Percentiles rank a stretch among this genome's conserved stretches.
Evolutionary conservation across 2,888 invertebrate genomes (phyloP).

Genomic region (Drosophila gaucha): DNA sequence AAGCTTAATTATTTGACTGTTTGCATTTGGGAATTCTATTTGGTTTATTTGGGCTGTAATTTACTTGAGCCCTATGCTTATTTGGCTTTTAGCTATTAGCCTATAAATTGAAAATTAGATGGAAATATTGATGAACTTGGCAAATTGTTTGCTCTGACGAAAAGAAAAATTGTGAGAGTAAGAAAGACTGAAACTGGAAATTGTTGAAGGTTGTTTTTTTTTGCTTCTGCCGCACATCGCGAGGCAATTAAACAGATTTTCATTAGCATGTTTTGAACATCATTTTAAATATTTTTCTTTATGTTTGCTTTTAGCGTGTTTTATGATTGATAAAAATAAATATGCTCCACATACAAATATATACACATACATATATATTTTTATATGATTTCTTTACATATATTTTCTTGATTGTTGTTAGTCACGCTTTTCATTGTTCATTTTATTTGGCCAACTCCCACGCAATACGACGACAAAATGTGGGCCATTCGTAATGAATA

Average conservation of each 20-base stretch:
- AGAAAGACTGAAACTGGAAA: constrained; percentile 3
- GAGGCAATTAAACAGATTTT: constrained; percentile 66
- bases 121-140: constrained; percentile 53
- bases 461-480: constrained; percentile 36
- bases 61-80: constrained; percentile 3
- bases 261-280: constrained; percentile 35
- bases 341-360: neutral
- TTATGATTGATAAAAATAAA: constrained; percentile 3
- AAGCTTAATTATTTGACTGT: neutral
- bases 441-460: constrained; percentile 39
- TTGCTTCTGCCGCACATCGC: constrained; percentile 18
- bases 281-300: too few species aligned
- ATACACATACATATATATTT: constrained; percentile 13
- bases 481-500: constrained; percentile 27
- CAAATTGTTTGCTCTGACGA: constrained; percentile 29
- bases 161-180: neutral
- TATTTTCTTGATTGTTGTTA: constrained; percentile 18
- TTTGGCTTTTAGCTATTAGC: constrained; percentile 34
- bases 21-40: neutral
- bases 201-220: constrained; percentile 58
- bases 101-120: constrained; percentile 27
- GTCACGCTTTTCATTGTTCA: constrained; percentile 11
- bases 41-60: neutral
- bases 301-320: constrained; percentile 7
- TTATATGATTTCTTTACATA: constrained; percentile 26